Evolutionary conservation across 2,797 vertebrate species (phyloP).

Genomic region (Limnodromus scolopaceus): DNA sequence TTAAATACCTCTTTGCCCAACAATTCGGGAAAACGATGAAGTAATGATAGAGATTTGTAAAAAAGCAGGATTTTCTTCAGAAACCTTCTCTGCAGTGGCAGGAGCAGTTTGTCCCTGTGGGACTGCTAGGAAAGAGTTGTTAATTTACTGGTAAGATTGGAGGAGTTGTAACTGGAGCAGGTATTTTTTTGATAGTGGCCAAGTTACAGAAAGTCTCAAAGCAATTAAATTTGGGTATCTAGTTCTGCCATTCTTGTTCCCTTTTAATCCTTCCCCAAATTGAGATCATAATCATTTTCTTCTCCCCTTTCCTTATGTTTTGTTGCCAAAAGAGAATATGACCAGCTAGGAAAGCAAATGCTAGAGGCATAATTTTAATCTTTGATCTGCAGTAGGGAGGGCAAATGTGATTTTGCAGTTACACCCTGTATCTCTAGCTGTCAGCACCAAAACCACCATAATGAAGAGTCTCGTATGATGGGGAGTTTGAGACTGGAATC

Average conservation of each 20-base stretch:
- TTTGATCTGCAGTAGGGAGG: neutral
- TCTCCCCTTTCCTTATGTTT: neutral
- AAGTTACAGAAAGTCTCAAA: neutral
- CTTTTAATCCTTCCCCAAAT: neutral
- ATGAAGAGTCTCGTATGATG: neutral
- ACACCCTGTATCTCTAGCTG: neutral
- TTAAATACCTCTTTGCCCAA: constrained; percentile 22
- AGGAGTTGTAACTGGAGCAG: neutral
- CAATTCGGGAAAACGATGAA: constrained; percentile 15
- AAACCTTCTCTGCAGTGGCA: neutral
- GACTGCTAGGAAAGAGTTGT: neutral
- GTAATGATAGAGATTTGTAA: neutral
- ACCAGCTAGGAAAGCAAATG: neutral
- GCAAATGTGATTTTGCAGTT: neutral
- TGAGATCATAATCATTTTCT: neutral
- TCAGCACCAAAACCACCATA: neutral
- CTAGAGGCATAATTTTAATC: neutral
- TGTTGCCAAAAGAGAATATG: neutral
- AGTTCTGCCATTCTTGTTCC: neutral
- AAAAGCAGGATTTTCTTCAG: neutral
- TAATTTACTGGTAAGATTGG: neutral
- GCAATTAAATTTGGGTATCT: neutral
- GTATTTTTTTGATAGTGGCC: neutral
- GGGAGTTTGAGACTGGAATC: neutral
- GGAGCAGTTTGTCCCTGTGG: neutral